These are phyloP conservation scores for Morus bassanus DNA, from an alignment of 2,797 vertebrate genomes.

Conservation along the genomic window DNA sequence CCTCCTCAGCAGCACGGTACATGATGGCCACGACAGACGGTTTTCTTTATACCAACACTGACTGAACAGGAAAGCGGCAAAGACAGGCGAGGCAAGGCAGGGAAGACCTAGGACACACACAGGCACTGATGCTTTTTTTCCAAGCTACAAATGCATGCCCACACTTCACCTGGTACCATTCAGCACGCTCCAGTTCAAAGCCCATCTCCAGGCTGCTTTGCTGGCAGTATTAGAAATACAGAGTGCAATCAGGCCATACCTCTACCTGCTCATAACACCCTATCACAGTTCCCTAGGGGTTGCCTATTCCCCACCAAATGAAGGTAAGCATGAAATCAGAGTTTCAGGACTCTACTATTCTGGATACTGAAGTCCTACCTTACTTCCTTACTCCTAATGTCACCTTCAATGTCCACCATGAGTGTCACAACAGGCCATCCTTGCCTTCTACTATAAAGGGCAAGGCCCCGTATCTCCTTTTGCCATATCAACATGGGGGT, in stretches of 20 bases:
- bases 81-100: neutral
- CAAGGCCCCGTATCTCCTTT: neutral
- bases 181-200: neutral
- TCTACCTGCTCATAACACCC: neutral
- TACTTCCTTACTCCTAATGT: neutral
- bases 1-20: neutral
- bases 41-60: neutral
- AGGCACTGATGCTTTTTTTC: neutral
- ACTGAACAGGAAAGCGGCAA: accelerated
- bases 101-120: neutral
- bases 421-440: neutral
- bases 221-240: neutral
- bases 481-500: neutral
- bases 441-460: neutral
- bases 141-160: accelerated
- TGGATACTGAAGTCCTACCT: neutral
- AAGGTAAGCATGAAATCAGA: neutral
- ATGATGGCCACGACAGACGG: neutral
- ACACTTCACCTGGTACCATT: neutral
- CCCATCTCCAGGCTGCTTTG: neutral
- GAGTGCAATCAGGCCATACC: neutral
- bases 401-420: neutral
- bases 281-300: neutral
- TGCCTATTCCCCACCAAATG: neutral
- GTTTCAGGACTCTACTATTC: neutral